These are phyloP conservation scores for Rhynchophorus ferrugineus DNA, from an alignment of 1,140 invertebrate species.

Conservation along the genomic window DNA sequence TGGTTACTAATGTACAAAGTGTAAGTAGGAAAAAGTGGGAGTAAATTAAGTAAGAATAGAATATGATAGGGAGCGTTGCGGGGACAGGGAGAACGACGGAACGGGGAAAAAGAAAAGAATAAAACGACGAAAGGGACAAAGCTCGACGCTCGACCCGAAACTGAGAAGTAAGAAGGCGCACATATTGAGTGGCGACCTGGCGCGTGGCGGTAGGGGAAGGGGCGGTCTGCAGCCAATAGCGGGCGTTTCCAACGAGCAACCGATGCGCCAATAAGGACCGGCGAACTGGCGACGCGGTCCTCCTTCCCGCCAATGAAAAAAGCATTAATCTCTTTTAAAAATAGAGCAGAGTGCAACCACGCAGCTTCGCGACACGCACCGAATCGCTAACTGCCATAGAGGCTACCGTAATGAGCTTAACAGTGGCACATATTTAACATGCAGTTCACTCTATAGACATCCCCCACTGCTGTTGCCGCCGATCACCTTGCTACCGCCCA, in stretches of 20 bases:
- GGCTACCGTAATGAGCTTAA: constrained; percentile 41
- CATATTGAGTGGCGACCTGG: constrained; percentile 30
- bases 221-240: constrained; percentile 34
- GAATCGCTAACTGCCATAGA: constrained; percentile 34
- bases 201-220: constrained; percentile 28
- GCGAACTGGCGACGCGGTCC: constrained; percentile 25
- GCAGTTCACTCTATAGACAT: constrained; percentile 41
- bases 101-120: too few species aligned
- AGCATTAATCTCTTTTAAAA: constrained; percentile 43
- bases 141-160: too few species aligned
- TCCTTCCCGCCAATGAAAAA: constrained; percentile 43
- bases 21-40: too few species aligned
- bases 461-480: constrained; percentile 29
- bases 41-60: too few species aligned
- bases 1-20: too few species aligned
- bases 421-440: constrained; percentile 43
- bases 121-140: too few species aligned
- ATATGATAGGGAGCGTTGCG: too few species aligned
- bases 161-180: constrained; percentile 34
- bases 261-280: constrained; percentile 33
- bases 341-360: constrained; percentile 38
- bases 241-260: constrained; percentile 33
- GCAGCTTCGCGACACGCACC: constrained; percentile 36
- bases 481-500: constrained; percentile 32
- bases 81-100: too few species aligned